Evolutionary conservation across 1,140 invertebrate species (phyloP), one percentile per base, ranked within the genome.

Genomic region (Ylistrum balloti): DNA sequence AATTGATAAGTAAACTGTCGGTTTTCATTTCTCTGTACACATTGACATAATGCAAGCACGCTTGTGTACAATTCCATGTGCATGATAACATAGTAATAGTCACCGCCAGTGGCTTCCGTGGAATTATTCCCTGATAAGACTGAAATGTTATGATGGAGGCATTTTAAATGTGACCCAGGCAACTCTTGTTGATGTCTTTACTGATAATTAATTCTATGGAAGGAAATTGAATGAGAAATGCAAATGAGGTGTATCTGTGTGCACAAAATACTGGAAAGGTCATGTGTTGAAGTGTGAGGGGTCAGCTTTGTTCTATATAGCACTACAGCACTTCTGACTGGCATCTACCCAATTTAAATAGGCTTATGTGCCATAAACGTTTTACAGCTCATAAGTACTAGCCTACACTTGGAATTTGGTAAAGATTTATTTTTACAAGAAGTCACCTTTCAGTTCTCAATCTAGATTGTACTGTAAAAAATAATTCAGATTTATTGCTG

Each of bases 1-100:
- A 74, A 74, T 74, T 74, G 56, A 74, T 74, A 74, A 74, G 56
- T 74, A 74, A 28, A 74, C 9, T n/a, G 28, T 22, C 28, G 56
- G 56, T 74, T 74, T 17, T 74, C n/a, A 74, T 28, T 74, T 74
- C 56, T 74, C 5, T 74, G 56, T 74, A 74, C n/a, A 74, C 56
- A n/a, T 74, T 74, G 56, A 74, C 56, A 74, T 74, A 74, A 74
- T 74, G 56, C 56, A 74, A 74, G 56, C 56, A 74, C 56, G 28
- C 56, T 74, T 74, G n/a, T 74, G 28, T 7, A 28, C 56, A 28
- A 38, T 38, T 13, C 5, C 13, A 38, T 13, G 13, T 38, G 35
- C 41, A 28, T 28, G 56, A 74, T 74, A 74, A 74, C 56, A 28
- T 74, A 28, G 56, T 45, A 74, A n/a, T 28, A 22, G 17, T n/a